Conservation (phyloP, 2,888 invertebrate genomes). For the Steinernema hermaphroditum region DNA sequence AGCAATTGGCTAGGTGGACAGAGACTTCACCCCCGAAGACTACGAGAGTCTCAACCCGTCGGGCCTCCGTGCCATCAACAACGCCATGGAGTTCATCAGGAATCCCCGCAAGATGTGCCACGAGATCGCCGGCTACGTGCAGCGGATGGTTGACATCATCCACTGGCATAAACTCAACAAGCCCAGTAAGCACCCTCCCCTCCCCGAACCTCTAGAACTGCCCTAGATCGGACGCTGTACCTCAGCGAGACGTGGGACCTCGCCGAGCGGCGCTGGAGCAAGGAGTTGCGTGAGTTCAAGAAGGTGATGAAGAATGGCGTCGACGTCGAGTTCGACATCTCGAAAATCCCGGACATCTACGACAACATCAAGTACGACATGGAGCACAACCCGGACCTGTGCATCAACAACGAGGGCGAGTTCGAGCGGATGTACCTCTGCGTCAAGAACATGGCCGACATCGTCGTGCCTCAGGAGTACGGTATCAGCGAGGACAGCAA, state of each 20-base stretch:
- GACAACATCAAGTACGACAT: constrained; percentile 95
- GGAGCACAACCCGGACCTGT: constrained; percentile 87
- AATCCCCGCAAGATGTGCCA: constrained; percentile 92
- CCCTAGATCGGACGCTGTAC: constrained; percentile 75
- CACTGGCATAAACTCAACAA: constrained; percentile 55
- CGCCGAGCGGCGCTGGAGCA: constrained; percentile 79
- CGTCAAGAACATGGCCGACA: constrained; percentile 94
- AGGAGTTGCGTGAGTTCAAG: constrained; percentile 79
- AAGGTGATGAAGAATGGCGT: constrained; percentile 72
- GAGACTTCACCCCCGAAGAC: constrained; percentile 69
- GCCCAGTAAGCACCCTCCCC: constrained; percentile 32
- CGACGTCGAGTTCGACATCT: constrained; percentile 80
- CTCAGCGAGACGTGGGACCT: constrained; percentile 98
- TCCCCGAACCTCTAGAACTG: not conserved
- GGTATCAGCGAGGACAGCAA: constrained; percentile 93
- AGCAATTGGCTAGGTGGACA: constrained; percentile 49
- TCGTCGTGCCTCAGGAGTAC: constrained; percentile 88
- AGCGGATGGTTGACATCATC: constrained; percentile 72
- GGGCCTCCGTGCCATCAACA: constrained; percentile 83
- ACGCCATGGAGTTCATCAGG: constrained; percentile 90
- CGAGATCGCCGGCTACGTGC: constrained; percentile 73
- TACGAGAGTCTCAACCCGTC: constrained; percentile 76
- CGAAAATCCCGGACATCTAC: constrained; percentile 98
- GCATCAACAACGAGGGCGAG: constrained; percentile 70
- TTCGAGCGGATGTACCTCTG: constrained; percentile 76